Evolutionary conservation across 2,888 invertebrate species (phyloP), one percentile per base, ranked within the genome.

Genomic region (Cryptocheilus praepositus): DNA sequence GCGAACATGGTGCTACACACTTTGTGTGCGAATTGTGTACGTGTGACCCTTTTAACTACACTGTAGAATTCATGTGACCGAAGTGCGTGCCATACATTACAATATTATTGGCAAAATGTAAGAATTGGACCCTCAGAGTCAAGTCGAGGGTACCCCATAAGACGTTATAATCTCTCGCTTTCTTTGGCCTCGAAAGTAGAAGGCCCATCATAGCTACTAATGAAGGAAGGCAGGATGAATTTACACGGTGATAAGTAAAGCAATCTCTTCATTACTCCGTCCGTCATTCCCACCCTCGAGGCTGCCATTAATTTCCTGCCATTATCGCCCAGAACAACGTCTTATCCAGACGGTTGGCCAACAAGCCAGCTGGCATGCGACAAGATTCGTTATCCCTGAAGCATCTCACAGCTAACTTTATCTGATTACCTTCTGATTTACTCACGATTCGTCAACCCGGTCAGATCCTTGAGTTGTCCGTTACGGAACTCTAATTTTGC

Each of bases 231-330:
- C 57, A 67, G 49, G 58, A 70, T 76, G 61, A 74, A 74, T 76
- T 74, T 73, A 66, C 62, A 65, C 67, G 54, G 52, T 76, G 76
- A 77, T 76, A 71, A 77, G 76, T 64, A 71, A 71, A 73, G 74
- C 71, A 69, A 73, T 80, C 73, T 73, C 68, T 75, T 79, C 59
- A 60, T 75, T 67, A 70, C 66, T 66, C 57, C 43, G 54, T 65
- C 51, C 60, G 54, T 16, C 63, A 53, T 73, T 63, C 64, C 58
- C 66, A 57, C 55, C 52, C 60, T 51, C 65, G 46, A 64, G 49
- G 66, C 54, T 61, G 64, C 58, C 73, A 74, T 76, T 75, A 73
- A 79, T 76, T 77, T 74, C 73, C 75, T 60, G 65, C 43, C 63
- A 73, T 79, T 73, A 75, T 80, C 70, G 56, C 53, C 19, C 7